Conservation (phyloP, 1,140 invertebrate genomes). For the Metaphire vulgaris region DNA sequence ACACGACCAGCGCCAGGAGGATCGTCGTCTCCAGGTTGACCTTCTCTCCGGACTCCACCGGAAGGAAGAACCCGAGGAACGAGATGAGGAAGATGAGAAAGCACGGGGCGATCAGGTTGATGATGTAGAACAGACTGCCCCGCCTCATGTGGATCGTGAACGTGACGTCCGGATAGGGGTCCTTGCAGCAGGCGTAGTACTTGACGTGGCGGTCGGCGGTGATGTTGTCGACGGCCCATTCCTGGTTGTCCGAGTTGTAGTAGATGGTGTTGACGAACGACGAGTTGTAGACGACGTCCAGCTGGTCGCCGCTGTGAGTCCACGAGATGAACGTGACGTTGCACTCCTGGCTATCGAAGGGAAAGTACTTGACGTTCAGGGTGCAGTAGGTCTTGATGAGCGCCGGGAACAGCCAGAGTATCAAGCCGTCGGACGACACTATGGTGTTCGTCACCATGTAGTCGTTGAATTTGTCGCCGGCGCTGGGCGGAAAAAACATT, state of each 20-base stretch:
- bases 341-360: constrained; percentile 33
- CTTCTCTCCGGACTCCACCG: constrained; percentile 93
- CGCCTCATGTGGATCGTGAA: constrained; percentile 93
- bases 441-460: constrained; percentile 91
- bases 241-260: constrained; percentile 32
- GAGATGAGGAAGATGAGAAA: constrained; percentile 73
- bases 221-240: too few relatives aligned
- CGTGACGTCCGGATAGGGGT: constrained; percentile 88
- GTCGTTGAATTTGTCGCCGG: constrained; percentile 95
- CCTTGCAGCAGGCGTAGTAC: constrained; percentile 77
- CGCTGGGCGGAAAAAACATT: constrained; percentile 59
- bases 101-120: constrained; percentile 38
- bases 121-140: constrained; percentile 90
- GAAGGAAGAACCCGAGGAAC: constrained; percentile 89
- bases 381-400: constrained; percentile 33
- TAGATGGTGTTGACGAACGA: constrained; percentile 25
- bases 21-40: constrained; percentile 56
- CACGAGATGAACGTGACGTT: constrained; percentile 31
- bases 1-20: constrained; percentile 49
- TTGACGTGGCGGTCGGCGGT: constrained; percentile 23
- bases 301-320: constrained; percentile 31
- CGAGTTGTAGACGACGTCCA: constrained; percentile 26
- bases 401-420: constrained; percentile 61
- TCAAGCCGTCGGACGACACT: constrained; percentile 79
- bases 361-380: constrained; percentile 32